Conservation (phyloP, 2,888 invertebrate species). For the Chironomus riparius region DNA sequence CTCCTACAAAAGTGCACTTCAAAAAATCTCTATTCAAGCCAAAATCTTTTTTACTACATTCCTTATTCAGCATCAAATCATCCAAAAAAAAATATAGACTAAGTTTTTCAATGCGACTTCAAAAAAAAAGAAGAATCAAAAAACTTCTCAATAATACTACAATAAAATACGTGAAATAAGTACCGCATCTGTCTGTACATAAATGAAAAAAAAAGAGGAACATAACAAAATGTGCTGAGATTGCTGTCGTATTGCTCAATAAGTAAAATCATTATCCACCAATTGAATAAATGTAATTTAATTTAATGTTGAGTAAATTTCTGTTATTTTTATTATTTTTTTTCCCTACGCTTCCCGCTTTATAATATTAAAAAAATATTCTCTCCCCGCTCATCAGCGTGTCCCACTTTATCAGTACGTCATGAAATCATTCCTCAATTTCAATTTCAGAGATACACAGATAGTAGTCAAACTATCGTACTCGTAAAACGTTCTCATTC, state of each 20-base stretch:
- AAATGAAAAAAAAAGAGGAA: background rate
- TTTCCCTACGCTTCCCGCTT: background rate
- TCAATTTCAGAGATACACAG: background rate
- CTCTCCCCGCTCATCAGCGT: background rate
- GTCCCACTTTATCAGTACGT: background rate
- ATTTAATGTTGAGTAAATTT: background rate
- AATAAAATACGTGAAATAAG: too few species aligned
- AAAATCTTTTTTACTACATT: too few species aligned
- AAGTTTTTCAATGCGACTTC: too few species aligned
- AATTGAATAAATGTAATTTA: background rate
- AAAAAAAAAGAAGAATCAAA: too few species aligned
- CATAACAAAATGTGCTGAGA: background rate
- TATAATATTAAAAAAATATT: background rate
- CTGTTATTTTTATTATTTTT: too few species aligned
- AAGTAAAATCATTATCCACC: background rate
- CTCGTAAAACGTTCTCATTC: background rate
- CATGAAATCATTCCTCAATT: background rate
- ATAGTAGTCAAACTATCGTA: background rate
- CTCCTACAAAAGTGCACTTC: too few species aligned
- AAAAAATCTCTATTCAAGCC: too few species aligned
- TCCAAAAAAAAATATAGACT: too few species aligned
- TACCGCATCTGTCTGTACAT: background rate
- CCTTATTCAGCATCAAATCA: too few species aligned
- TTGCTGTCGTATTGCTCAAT: background rate
- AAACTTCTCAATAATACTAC: too few species aligned